Evolutionary conservation across 2,113 vertebrate genomes (phyloP), one percentile per base, ranked within the genome.

Genomic region (Benthochromis sp.): DNA sequence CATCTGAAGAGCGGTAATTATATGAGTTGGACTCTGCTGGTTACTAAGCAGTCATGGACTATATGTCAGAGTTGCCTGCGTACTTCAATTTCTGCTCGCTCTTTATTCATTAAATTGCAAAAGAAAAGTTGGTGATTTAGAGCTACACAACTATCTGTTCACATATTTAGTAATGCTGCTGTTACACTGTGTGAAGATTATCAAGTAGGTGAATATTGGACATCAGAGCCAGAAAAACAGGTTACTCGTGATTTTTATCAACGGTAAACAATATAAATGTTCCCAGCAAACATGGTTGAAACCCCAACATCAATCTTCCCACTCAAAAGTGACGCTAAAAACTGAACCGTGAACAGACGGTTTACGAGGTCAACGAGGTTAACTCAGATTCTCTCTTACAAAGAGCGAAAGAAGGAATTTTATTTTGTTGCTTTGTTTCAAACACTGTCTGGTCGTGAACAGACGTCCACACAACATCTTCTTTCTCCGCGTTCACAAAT

Each of bases 11-110:
- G 29, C 27, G n/a, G 31, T 24, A 27, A 36, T 71, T 54, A 50
- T 31, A 61, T 57, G 36, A 55, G 24, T 81, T 54, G 78, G 78
- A 83, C 66, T 66, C 59, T 31, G 47, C 31, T 66, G 19, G 16
- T 69, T 45, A 43, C 21, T 50, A 53, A 87, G 84, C 53, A n/a
- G 38, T 63, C 80, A 27, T 2, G 8, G 82, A 31, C 59, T 55
- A 11, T 45, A 78, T 52, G 73, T 78, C 40, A 78, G 47, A 78
- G 45, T 31, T 52, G 45, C 7, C 27, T 13, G 73, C 17, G 13
- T 52, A 52, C 7, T 78, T 78, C 2, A n/a, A 52, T 78, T 78
- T 52, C 73, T 78, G 73, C 27, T 34, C 10, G 4, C 73, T 78
- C 47, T 76, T 47, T 45, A 29, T 76, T 47, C 14, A 47, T 47